Base-by-base conservation (phyloP, 2,888 invertebrate genomes). In the Drosophila neutralis region DNA sequence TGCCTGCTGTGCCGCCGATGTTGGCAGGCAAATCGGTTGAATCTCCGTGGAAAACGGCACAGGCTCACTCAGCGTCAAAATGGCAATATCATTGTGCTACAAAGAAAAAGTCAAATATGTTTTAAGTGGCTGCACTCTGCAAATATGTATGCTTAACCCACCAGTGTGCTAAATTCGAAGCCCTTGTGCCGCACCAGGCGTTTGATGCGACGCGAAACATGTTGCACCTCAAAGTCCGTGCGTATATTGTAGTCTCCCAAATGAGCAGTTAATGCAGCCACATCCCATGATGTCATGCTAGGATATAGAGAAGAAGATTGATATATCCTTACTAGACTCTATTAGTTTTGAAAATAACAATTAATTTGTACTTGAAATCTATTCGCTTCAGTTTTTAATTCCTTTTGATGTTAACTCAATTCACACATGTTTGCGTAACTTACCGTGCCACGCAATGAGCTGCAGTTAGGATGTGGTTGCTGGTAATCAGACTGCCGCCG, bases 361-460 rank as follows among this genome's bases (percentile, higher is more conserved):
- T 15, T 15, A 15, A 36, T 36, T 36, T 36, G 3, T 8, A 18
- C 18, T 18, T 31, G 1, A 18, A 38, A 18, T 8, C 18, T 0
- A 38, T 38, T 38, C 8, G 18, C 0, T 8, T 1, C 38, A 38
- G 38, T 38, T 38, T 38, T 38, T 0, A n/a, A n/a, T n/a, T n/a
- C n/a, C n/a, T n/a, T 10, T 40, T 10, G 8, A n/a, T 38, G 24
- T 38, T 8, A 18, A n/a, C 18, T 38, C 38, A 38, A 38, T 38
- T 38, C 8, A 38, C 36, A 8, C 4, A 3, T 3, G 7, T 10
- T 6, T 42, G 42, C 1, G 11, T 2, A 52, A 93, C 95, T 95
- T 94, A 97, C 97, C 97, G 96, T 36, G 97, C 97, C 33, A 98
- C 97, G 92, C 98, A 98, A 93, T 98, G 97, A 2, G 98, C 97